Evolutionary conservation across 1,140 invertebrate species (phyloP).

Genomic region (Dysdera silvatica): DNA sequence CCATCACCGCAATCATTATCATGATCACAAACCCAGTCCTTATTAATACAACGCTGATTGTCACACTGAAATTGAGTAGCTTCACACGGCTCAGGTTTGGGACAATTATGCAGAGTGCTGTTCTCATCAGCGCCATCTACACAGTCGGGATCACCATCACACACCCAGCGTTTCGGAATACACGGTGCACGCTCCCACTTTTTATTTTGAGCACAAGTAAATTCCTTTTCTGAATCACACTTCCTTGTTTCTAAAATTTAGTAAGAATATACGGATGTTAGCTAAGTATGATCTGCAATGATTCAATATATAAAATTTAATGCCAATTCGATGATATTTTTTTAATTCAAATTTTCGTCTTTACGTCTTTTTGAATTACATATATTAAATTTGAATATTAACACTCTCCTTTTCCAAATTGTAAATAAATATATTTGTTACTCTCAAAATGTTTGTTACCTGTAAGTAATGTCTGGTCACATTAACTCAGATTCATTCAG

Average conservation of each 20-base stretch:
- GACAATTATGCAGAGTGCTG: conserved; percentile 67
- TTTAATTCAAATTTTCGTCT: background rate
- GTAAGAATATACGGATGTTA: too few species aligned
- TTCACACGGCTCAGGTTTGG: conserved; percentile 64
- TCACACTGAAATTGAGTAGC: conserved; percentile 83
- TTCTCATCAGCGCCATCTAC: conserved; percentile 96
- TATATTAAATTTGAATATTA: too few species aligned
- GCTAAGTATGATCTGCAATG: too few species aligned
- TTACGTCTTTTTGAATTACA: too few species aligned
- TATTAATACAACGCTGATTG: conserved; percentile 79
- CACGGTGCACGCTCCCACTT: conserved; percentile 84
- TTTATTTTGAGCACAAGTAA: conserved; percentile 80
- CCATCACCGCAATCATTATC: conserved; percentile 44
- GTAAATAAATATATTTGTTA: too few species aligned
- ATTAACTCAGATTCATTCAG: too few species aligned
- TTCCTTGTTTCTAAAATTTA: conserved; percentile 63
- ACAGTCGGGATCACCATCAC: conserved; percentile 92
- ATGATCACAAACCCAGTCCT: conserved; percentile 50
- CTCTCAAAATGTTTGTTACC: too few species aligned
- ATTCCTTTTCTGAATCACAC: conserved; percentile 85
- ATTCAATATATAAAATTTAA: too few species aligned
- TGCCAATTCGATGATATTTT: too few species aligned
- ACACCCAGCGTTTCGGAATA: conserved; percentile 88
- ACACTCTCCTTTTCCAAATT: too few species aligned
- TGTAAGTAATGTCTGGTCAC: too few species aligned